Base-by-base conservation (phyloP, 2,888 invertebrate genomes). In the Ectobius pallidus region DNA sequence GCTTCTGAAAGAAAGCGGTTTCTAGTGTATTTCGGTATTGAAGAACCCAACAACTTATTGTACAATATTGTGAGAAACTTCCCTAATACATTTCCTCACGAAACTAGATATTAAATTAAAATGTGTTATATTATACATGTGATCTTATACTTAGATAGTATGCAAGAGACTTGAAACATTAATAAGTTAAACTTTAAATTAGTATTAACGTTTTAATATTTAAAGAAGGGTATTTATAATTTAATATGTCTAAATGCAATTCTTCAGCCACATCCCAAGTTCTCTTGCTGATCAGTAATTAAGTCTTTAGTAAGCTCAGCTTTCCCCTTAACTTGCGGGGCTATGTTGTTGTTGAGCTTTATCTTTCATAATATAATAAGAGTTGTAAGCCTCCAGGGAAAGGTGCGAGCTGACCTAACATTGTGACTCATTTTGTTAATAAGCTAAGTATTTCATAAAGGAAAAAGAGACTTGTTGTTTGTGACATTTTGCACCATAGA, bases 401-500 rank as follows among this genome's bases (percentile, higher is more conserved):
- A 30, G 65, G 42, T 30, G n/a, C 6, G 44, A 46, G 65, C 65
- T 46, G 30, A 46, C 25, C 4, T n/a, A 18, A 65, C 27, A 44
- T 65, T 65, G 65, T 65, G 14, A 65, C n/a, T 16, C 30, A 65
- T 30, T 44, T 39, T 34, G 34, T 65, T 27, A 65, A 65, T 65
- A 44, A 46, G 25, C 34, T 65, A 44, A 30, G 46, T 22, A 27
- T 44, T 18, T 61, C 61, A 34, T 61, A 61, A 61, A 6, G 11
- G 34, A 46, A 58, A 63, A 63, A 20, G 22, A 42, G 11, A 65
- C 34, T 69, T 69, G 69, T 69, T 69, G 55, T 69, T 69, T 69
- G 52, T 55, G 55, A 55, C 6, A 65, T 44, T 65, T 44, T 65
- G 65, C 65, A 65, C 65, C 25, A 65, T 46, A 65, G 65, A 65